Evolutionary conservation across 2,797 vertebrate genomes (phyloP), one percentile per base, ranked within the genome.

Genomic region (Lepilemur ruficaudatus): DNA sequence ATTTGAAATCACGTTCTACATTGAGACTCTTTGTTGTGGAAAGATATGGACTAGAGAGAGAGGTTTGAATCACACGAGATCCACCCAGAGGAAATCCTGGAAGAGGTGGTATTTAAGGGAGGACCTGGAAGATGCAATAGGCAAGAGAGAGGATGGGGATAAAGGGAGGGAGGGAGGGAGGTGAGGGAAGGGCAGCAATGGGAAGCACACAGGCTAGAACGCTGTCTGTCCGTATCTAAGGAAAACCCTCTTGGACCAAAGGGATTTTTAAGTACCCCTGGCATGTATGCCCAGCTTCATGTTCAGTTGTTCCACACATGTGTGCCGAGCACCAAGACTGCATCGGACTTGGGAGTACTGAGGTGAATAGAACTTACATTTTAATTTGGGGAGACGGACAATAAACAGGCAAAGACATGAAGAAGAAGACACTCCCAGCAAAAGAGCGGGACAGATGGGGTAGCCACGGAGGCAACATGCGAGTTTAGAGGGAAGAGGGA

Each of bases 101-200:
- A 96, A 83, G 88, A 95, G 38, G 23, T 17, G 13, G 11, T 25
- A 23, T 78, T 81, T 78, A 78, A 69, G 48, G 17, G 14, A 63
- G 5, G 4, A 1, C 65, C 4, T 52, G 63, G 79, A 85, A 20
- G 55, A 63, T 13, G 18, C 7, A 18, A 18, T 0, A n/a, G 70
- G 57, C 12, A 2, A 91, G 65, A 69, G 22, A 76, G 63, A 43
- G 20, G 57, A 61, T 67, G 28, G 28, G 2, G 17, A 5, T 17
- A 9, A 30, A 35, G 20, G 55, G 48, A 48, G 48, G 48, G 32
- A 57, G 13, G 23, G 32, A 57, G 13, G 23, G 61, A 22, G 32
- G 17, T 7, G 4, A 50, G 11, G 6, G 11, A 15, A 12, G 5
- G 46, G 15, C 11, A 41, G 38, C 52, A 2, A 0, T 1, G 5